Evolutionary conservation across 2,113 vertebrate species (phyloP).

Genomic region (Rattus norvegicus): DNA sequence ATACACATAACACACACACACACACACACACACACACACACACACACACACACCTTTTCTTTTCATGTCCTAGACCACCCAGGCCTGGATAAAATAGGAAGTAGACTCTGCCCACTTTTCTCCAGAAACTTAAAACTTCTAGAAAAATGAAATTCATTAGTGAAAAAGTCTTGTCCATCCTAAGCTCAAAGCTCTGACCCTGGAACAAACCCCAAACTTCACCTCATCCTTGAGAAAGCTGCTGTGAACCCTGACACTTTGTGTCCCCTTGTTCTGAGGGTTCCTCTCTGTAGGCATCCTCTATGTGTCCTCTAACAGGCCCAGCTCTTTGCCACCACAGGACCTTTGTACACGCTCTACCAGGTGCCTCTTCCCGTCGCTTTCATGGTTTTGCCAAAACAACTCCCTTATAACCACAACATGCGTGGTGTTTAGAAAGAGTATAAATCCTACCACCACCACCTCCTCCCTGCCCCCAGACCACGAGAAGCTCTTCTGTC

Average conservation of each 20-base stretch:
- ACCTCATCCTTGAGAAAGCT: neutral
- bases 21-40: neutral
- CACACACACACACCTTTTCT: neutral
- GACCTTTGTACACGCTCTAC: neutral
- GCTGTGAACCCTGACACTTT: no score
- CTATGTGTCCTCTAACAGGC: rapidly evolving
- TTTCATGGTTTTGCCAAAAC: neutral
- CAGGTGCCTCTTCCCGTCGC: no score
- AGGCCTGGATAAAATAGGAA: neutral
- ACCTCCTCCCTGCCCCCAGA: no score
- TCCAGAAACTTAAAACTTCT: neutral
- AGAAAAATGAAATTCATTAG: neutral
- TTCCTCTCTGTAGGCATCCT: neutral
- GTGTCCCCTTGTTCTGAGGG: rapidly evolving
- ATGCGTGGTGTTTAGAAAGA: no score
- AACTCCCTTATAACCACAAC: neutral
- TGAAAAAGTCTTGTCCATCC: neutral
- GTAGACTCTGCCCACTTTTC: neutral
- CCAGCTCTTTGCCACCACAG: neutral
- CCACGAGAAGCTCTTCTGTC: no score
- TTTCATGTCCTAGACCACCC: neutral
- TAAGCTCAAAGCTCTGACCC: neutral
- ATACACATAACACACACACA: no score
- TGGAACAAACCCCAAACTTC: neutral
- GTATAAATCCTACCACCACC: no score